Evolutionary conservation across 2,797 vertebrate species (phyloP), one percentile per base, ranked within the genome.

Genomic region (Oceanodroma leucorhoa): DNA sequence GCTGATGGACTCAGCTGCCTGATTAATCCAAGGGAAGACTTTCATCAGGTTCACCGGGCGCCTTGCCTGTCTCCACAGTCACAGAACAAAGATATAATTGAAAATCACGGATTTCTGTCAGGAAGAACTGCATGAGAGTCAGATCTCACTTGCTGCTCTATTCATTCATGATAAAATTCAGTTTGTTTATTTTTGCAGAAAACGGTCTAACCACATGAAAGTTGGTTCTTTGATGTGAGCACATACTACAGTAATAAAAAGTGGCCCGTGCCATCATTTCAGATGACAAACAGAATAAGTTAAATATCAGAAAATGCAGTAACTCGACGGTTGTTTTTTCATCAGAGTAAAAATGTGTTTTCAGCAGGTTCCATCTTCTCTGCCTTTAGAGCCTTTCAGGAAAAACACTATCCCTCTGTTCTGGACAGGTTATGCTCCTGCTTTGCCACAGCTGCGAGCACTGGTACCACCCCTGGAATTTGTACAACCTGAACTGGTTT

Each of bases 121-220:
- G 46, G 46, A 64, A 69, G 30, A 82, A 69, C 71, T 93, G 91
- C 48, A 16, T 73, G 80, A 58, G 41, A 65, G 46, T 87, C 79
- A 86, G 50, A 57, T 73, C 60, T 83, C 78, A 80, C 67, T 78
- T 30, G 23, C 30, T 76, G 66, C 34, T 64, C 38, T 95, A 15
- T 81, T 69, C 34, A 84, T 57, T 72, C 48, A n/a, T 78, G 73
- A 75, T 2, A 23, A 84, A 62, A 88, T 65, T 89, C 53, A 65
- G 43, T 83, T 91, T 29, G 23, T 83, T 95, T 88, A 55, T 83
- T 93, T 85, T 86, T 83, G 23, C 38, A 94, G 87, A 73, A 96
- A 95, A 94, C 19, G 32, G 41, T 55, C 83, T 96, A 86, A 79
- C 80, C 82, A 71, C 15, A 48, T 32, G 76, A 83, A 48, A 27